These are phyloP conservation scores for Limenitis arthemis DNA, from an alignment of 2,888 invertebrate genomes.

Conservation along the genomic window DNA sequence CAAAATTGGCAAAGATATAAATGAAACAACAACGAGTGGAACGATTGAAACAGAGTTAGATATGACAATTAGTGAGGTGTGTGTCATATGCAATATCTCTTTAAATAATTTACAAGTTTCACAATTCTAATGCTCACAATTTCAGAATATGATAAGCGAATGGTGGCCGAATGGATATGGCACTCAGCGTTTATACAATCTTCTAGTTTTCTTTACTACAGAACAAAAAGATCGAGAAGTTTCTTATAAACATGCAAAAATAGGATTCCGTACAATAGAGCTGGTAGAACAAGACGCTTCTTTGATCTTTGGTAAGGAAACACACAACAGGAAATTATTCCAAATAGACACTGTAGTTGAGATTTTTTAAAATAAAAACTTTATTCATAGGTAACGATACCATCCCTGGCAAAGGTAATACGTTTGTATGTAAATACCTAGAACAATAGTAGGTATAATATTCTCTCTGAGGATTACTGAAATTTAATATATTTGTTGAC, in stretches of 20 bases:
- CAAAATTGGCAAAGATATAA: conserved; percentile 34
- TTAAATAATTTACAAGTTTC: neutral
- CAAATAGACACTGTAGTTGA: neutral
- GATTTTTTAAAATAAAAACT: neutral
- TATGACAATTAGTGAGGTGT: conserved; percentile 49
- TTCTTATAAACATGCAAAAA: conserved; percentile 67
- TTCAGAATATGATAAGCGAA: conserved; percentile 49
- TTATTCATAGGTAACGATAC: conserved; percentile 43
- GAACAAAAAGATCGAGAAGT: conserved; percentile 38
- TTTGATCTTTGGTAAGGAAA: conserved; percentile 39
- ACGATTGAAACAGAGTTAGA: conserved; percentile 40
- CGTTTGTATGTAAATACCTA: too few relatives aligned
- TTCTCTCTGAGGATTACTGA: neutral
- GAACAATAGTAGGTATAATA: neutral
- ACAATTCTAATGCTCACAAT: conserved; percentile 9
- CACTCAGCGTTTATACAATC: conserved; percentile 80
- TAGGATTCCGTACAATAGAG: conserved; percentile 91
- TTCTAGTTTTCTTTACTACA: conserved; percentile 67
- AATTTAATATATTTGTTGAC: conserved; percentile 14
- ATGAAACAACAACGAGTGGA: conserved; percentile 39
- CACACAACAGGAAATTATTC: neutral
- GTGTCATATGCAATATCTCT: conserved; percentile 1
- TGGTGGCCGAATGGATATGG: conserved; percentile 99
- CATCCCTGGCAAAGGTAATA: conserved; percentile 70
- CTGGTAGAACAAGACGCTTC: conserved; percentile 80